Evolutionary conservation across 2,888 invertebrate genomes (phyloP).

Genomic region (Leucoma salicis): DNA sequence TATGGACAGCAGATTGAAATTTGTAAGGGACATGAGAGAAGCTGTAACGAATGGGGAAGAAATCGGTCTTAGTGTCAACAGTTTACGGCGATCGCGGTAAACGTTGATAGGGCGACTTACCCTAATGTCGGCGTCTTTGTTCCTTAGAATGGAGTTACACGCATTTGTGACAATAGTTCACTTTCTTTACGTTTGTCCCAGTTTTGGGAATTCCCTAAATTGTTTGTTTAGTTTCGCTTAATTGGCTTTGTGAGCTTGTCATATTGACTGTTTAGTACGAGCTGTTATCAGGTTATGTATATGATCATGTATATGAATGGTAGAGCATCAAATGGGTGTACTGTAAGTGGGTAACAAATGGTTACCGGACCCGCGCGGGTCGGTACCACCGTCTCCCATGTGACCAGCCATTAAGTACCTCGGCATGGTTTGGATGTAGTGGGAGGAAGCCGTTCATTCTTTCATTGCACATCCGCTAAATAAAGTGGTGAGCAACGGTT

Average conservation of each 20-base stretch:
- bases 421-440: too few species aligned
- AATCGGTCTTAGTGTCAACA: slow-evolving; percentile 79
- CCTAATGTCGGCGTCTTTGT: slow-evolving; percentile 53
- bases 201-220: slow-evolving; percentile 4
- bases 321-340: too few species aligned
- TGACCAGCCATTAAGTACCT: too few species aligned
- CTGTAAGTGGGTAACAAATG: too few species aligned
- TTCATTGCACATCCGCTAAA: too few species aligned
- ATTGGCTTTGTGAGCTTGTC: neutral
- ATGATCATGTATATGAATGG: too few species aligned
- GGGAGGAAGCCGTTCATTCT: too few species aligned
- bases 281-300: too few species aligned
- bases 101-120: slow-evolving; percentile 18
- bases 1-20: slow-evolving; percentile 18
- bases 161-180: slow-evolving; percentile 31
- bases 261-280: too few species aligned
- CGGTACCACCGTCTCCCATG: too few species aligned
- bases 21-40: slow-evolving; percentile 59
- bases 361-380: too few species aligned
- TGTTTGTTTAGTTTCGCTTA: slow-evolving; percentile 4
- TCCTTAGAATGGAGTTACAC: slow-evolving; percentile 58
- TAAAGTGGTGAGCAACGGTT: too few species aligned
- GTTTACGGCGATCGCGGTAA: slow-evolving; percentile 55
- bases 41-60: slow-evolving; percentile 66
- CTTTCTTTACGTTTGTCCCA: slow-evolving; percentile 8